These are phyloP conservation scores for Cochlearius cochlearius DNA, from an alignment of 2,113 vertebrate species.

Conservation along the genomic window DNA sequence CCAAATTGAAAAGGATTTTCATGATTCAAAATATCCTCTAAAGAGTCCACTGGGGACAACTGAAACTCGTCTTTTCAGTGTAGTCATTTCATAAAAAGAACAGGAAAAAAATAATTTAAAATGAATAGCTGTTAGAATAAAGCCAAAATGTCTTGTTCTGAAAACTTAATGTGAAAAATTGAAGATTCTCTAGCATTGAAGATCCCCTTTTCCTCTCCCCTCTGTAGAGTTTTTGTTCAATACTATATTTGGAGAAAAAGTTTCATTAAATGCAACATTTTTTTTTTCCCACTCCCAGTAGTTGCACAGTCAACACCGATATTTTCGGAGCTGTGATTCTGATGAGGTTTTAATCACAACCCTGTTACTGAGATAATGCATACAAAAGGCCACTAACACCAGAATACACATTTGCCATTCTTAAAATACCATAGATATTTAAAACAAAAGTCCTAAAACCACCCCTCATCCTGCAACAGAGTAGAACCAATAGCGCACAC, in stretches of 20 bases:
- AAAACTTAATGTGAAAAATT: background rate
- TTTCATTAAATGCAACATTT: background rate
- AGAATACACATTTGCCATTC: background rate
- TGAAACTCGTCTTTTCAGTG: background rate
- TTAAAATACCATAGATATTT: background rate
- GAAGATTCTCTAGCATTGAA: background rate
- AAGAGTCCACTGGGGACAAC: background rate
- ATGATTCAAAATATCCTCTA: background rate
- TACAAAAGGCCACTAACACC: background rate
- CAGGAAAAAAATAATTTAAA: background rate
- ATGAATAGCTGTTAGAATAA: background rate
- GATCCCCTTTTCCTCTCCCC: background rate
- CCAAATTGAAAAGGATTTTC: background rate
- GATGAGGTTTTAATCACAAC: background rate
- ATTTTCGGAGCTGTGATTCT: background rate
- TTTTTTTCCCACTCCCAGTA: background rate
- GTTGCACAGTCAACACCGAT: background rate
- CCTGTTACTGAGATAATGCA: background rate
- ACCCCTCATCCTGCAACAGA: background rate
- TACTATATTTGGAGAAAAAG: background rate
- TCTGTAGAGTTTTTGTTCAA: background rate
- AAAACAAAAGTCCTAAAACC: background rate
- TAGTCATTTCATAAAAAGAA: background rate
- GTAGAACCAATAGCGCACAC: background rate
- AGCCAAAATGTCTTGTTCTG: background rate